phyloP scores from a whole-genome alignment of 1,140 invertebrate species.

The Phortica variegata region DNA sequence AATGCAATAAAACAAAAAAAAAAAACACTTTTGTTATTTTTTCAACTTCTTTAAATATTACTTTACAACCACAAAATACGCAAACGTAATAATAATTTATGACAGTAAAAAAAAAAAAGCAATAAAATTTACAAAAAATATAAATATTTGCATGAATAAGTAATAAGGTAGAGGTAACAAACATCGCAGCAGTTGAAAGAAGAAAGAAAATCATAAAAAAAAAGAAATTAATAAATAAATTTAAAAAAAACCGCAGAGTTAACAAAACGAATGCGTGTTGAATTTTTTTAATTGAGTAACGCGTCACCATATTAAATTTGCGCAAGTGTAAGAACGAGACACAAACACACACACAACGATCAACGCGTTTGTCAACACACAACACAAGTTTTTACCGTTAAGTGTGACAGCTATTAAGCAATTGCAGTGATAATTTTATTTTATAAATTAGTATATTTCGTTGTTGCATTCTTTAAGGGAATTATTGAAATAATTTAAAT shows the following conservation, averaged over 20 bases:
- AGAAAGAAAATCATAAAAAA: conserved; percentile 16
- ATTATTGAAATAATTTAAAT: conserved; percentile 11
- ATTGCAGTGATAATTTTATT: background rate
- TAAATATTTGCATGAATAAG: conserved; percentile 16
- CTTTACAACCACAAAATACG: conserved; percentile 35
- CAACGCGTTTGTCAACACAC: background rate
- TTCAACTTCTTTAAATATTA: too few relatives aligned
- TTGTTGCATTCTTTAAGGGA: too few relatives aligned
- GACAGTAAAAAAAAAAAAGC: conserved; percentile 14
- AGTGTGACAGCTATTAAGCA: background rate
- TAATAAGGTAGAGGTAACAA: too few relatives aligned
- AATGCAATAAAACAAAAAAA: background rate
- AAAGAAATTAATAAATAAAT: conserved; percentile 4
- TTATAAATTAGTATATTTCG: background rate
- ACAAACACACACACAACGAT: too few relatives aligned
- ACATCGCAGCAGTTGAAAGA: too few relatives aligned
- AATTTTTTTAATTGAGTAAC: conserved; percentile 16
- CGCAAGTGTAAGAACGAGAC: too few relatives aligned
- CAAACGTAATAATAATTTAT: conserved; percentile 42
- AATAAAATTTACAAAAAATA: conserved; percentile 10
- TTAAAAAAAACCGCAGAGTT: conserved; percentile 27
- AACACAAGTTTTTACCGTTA: too few relatives aligned
- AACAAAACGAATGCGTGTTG: conserved; percentile 12
- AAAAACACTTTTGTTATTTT: conserved; percentile 17
- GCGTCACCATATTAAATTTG: conserved; percentile 6